phyloP scores from a whole-genome alignment of 2,113 vertebrate genomes.

The Sinocyclocheilus anophthalmus region DNA sequence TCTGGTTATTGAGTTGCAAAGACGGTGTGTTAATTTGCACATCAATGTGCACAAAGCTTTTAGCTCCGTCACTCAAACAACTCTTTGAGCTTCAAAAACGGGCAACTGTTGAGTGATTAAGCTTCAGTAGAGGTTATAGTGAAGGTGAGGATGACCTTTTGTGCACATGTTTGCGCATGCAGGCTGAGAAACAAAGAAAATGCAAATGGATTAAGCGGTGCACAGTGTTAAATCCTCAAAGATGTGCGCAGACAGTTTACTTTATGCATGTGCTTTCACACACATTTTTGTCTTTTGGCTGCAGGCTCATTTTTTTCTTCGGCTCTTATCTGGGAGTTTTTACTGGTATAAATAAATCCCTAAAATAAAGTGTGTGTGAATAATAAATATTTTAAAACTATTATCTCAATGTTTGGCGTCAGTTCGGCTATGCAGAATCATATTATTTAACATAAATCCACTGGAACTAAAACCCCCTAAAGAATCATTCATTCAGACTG shows the following conservation, averaged over 20 bases:
- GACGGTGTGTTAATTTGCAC: slow-evolving; percentile 48
- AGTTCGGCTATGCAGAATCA: not conserved
- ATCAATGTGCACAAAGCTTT: slow-evolving; percentile 39
- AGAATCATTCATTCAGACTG: not conserved
- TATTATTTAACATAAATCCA: not conserved
- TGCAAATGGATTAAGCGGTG: slow-evolving; percentile 16
- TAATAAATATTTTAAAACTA: not conserved
- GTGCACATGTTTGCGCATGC: not conserved
- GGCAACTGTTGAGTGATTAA: slow-evolving; percentile 8
- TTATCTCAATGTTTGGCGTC: not conserved
- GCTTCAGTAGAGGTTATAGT: slow-evolving; percentile 36
- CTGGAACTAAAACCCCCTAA: not conserved
- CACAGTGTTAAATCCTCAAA: slow-evolving; percentile 31
- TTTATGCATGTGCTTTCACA: not conserved
- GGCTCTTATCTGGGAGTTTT: slow-evolving; percentile 19
- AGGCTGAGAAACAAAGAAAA: slow-evolving; percentile 20
- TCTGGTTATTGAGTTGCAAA: slow-evolving; percentile 33
- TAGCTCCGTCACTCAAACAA: slow-evolving; percentile 3
- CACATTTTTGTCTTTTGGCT: slow-evolving; percentile 42
- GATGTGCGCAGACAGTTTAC: slow-evolving; percentile 35
- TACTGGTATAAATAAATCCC: slow-evolving; percentile 18
- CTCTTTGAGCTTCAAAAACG: slow-evolving; percentile 29
- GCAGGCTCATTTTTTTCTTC: slow-evolving; percentile 21
- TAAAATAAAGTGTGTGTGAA: slow-evolving; percentile 30
- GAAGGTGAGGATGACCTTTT: slow-evolving; percentile 34